Conservation (phyloP, 2,797 vertebrate genomes). For the Danio kyathit region DNA sequence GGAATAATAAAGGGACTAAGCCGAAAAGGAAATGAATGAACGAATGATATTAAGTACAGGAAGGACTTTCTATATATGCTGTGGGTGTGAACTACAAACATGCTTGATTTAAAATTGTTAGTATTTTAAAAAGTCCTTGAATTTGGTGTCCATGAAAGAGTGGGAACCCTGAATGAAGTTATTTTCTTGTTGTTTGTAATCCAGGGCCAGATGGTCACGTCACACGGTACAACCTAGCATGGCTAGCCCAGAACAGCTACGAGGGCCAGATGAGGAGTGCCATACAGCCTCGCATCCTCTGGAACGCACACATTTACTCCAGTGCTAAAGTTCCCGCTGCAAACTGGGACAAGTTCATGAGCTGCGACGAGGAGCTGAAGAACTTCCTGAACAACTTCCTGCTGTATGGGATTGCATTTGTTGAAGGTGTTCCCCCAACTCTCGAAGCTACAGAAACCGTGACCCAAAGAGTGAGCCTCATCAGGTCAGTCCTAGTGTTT, state of each 20-base stretch:
- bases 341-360: constrained; percentile 85
- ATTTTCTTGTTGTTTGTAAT: background rate
- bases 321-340: constrained; percentile 76
- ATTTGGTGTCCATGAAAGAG: too few species aligned
- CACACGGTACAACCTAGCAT: constrained; percentile 84
- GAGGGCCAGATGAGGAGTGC: constrained; percentile 82
- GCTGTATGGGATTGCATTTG: constrained; percentile 89
- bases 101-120: too few species aligned
- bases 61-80: too few species aligned
- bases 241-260: constrained; percentile 89
- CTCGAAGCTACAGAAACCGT: constrained; percentile 86
- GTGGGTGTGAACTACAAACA: too few species aligned
- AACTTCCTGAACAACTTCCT: constrained; percentile 87
- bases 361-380: constrained; percentile 85
- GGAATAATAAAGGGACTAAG: too few species aligned
- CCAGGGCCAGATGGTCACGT: constrained; percentile 90
- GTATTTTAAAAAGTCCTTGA: too few species aligned
- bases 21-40: too few species aligned
- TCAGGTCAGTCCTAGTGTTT: constrained; percentile 80
- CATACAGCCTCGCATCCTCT: constrained; percentile 85
- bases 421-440: constrained; percentile 87
- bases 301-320: constrained; percentile 86
- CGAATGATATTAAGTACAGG: too few species aligned
- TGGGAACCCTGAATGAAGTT: too few species aligned
- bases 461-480: constrained; percentile 86